phyloP scores from a whole-genome alignment of 2,113 vertebrate genomes.

The Sporophila hypoxantha region DNA sequence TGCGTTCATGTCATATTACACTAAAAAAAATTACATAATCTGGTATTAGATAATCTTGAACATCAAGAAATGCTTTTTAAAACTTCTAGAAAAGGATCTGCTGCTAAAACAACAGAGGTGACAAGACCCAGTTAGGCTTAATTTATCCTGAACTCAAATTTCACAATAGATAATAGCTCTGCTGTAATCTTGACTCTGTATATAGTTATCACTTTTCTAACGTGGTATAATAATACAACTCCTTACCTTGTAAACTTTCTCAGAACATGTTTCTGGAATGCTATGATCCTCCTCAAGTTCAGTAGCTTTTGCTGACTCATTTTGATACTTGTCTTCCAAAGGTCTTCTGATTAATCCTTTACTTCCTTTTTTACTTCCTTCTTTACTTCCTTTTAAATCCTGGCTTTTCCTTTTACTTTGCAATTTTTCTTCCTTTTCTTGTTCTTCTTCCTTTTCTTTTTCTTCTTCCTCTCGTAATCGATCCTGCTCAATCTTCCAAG shows the following conservation, averaged over 20 bases:
- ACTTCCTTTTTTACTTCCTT: slow-evolving; percentile 38
- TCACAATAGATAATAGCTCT: neutral
- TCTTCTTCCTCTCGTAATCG: slow-evolving; percentile 66
- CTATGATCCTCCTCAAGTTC: neutral
- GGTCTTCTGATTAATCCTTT: slow-evolving; percentile 6
- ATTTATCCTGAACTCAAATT: neutral
- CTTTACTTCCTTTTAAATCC: neutral
- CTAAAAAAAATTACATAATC: neutral
- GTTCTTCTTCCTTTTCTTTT: slow-evolving; percentile 47
- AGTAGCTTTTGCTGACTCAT: slow-evolving; percentile 19
- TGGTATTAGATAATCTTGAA: neutral
- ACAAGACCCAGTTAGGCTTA: neutral
- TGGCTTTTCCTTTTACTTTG: slow-evolving; percentile 44
- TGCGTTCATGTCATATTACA: neutral
- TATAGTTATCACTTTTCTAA: neutral
- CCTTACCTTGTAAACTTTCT: slow-evolving; percentile 61
- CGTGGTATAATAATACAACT: neutral
- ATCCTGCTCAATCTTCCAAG: slow-evolving; percentile 75
- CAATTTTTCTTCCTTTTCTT: slow-evolving; percentile 20
- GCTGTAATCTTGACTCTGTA: neutral
- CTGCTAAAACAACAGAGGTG: neutral
- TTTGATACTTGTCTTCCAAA: slow-evolving; percentile 21
- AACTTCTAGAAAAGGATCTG: neutral
- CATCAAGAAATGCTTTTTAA: neutral
- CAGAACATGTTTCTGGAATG: neutral